Conservation (phyloP, 1,140 invertebrate genomes). For the Drosophila equinoxialis region DNA sequence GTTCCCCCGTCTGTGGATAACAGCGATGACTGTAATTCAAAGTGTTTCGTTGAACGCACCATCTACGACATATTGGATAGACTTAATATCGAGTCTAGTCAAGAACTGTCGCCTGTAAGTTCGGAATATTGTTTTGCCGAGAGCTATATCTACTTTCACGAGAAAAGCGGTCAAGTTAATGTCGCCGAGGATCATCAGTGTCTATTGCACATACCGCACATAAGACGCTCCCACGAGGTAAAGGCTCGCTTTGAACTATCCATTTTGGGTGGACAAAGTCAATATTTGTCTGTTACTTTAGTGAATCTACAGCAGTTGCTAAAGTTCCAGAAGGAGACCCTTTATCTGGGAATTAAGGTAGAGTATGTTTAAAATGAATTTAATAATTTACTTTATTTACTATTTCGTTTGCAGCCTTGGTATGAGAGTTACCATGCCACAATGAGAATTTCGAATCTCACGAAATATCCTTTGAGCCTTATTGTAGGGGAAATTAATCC, state of each 20-base stretch:
- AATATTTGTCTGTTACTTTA: slow-evolving; percentile 50
- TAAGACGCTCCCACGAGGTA: slow-evolving; percentile 47
- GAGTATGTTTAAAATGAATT: not conserved
- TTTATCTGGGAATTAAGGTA: slow-evolving; percentile 67
- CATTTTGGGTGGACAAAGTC: slow-evolving; percentile 55
- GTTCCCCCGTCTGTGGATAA: not conserved
- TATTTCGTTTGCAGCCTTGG: slow-evolving; percentile 58
- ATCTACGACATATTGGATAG: slow-evolving; percentile 50
- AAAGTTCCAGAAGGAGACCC: slow-evolving; percentile 49
- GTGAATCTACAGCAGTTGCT: slow-evolving; percentile 63
- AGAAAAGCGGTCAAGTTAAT: slow-evolving; percentile 50
- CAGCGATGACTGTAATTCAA: slow-evolving; percentile 31
- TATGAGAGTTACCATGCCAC: slow-evolving; percentile 55
- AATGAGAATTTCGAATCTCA: slow-evolving; percentile 53
- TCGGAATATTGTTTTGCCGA: slow-evolving; percentile 64
- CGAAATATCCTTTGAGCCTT: slow-evolving; percentile 52
- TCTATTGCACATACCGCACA: slow-evolving; percentile 58
- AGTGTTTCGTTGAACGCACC: slow-evolving; percentile 51
- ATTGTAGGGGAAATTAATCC: slow-evolving; percentile 16
- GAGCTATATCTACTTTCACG: slow-evolving; percentile 67
- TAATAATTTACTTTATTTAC: not conserved
- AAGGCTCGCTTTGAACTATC: slow-evolving; percentile 51
- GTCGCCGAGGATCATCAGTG: slow-evolving; percentile 23
- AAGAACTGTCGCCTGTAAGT: slow-evolving; percentile 51
- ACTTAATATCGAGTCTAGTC: slow-evolving; percentile 66